phyloP scores from a whole-genome alignment of 2,113 vertebrate genomes.

The Nestor notabilis region DNA sequence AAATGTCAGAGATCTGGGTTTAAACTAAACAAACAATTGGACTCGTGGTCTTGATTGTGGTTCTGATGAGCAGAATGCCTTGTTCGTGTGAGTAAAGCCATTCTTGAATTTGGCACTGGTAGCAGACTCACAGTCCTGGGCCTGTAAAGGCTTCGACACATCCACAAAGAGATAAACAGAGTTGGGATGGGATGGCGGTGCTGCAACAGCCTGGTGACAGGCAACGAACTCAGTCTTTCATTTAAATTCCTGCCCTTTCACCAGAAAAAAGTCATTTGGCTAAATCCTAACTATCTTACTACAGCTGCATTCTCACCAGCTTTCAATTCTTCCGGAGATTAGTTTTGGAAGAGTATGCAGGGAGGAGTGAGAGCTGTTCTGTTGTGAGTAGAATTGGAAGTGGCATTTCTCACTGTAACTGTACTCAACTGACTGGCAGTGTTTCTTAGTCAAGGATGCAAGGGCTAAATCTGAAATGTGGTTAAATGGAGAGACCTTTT shows the following conservation, averaged over 20 bases:
- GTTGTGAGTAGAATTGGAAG: neutral
- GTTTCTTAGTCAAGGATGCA: constrained; percentile 19
- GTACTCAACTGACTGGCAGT: neutral
- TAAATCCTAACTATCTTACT: constrained; percentile 5
- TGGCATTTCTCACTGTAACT: neutral
- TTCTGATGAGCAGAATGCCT: constrained; percentile 8
- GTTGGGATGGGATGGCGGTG: neutral
- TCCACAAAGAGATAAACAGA: neutral
- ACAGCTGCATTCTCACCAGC: constrained; percentile 4
- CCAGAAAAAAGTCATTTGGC: neutral
- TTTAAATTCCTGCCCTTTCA: neutral
- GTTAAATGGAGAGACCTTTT: neutral
- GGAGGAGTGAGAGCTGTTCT: neutral
- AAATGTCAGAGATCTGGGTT: constrained; percentile 32
- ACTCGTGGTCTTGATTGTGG: neutral
- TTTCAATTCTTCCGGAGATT: constrained; percentile 2
- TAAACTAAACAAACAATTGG: constrained; percentile 20
- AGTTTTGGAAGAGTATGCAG: neutral
- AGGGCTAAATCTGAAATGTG: constrained; percentile 10
- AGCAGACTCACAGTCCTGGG: neutral
- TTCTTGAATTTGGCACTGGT: neutral
- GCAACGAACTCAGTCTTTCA: neutral
- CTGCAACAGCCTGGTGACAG: neutral
- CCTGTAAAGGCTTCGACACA: neutral
- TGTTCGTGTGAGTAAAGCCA: neutral